phyloP scores from a whole-genome alignment of 2,888 invertebrate species.

The Slavum lentiscoides region DNA sequence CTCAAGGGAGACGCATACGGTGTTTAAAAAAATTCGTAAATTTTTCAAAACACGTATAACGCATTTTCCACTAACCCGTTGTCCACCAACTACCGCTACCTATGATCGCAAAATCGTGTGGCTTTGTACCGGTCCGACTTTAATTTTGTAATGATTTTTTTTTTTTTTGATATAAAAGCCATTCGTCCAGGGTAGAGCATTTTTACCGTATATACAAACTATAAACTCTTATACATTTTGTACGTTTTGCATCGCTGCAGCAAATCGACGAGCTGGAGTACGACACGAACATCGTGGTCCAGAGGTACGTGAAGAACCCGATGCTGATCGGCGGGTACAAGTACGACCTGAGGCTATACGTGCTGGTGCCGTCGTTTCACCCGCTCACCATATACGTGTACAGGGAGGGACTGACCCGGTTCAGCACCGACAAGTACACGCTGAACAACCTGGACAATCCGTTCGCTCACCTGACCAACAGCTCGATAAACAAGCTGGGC shows the following conservation, averaged over 20 bases:
- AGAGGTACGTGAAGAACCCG: constrained; percentile 77
- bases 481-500: constrained; percentile 85
- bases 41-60: no score
- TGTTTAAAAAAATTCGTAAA: no score
- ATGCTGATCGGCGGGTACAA: constrained; percentile 85
- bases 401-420: constrained; percentile 78
- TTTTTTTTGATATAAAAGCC: no score
- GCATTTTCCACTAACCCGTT: no score
- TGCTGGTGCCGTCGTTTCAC: constrained; percentile 83
- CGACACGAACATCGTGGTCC: constrained; percentile 78
- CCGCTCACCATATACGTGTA: constrained; percentile 87
- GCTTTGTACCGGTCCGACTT: no score
- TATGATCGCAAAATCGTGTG: no score
- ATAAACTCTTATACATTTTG: background rate
- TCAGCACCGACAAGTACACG: constrained; percentile 83
- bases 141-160: no score
- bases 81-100: no score
- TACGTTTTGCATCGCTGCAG: constrained; percentile 60
- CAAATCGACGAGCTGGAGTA: constrained; percentile 77
- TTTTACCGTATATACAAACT: no score
- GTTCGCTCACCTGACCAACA: constrained; percentile 87
- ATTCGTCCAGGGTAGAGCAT: no score
- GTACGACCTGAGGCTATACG: constrained; percentile 88
- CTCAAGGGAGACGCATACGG: no score
- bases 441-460: constrained; percentile 80